Percentiles rank a stretch among this genome's conserved stretches.
These are phyloP conservation scores for Erpornis zantholeuca DNA, from an alignment of 2,113 vertebrate species.

Conservation along the genomic window DNA sequence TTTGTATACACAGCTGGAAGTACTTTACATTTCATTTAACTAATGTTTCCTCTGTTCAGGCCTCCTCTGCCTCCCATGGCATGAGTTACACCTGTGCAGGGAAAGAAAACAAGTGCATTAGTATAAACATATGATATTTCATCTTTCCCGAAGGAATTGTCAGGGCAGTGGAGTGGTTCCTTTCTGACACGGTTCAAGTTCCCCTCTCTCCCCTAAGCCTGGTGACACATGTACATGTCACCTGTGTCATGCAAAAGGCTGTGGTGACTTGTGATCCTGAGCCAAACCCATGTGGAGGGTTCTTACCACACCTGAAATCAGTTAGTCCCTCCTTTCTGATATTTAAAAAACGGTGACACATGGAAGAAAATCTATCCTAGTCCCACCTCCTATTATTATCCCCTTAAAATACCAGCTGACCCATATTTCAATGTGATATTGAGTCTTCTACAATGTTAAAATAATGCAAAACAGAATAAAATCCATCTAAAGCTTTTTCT, in stretches of 20 bases:
- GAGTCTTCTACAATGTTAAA: not conserved
- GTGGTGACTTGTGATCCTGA: not conserved
- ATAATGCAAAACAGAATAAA: not conserved
- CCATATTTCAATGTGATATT: not conserved
- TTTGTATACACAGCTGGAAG: constrained; percentile 63
- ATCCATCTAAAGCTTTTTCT: not conserved
- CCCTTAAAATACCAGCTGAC: not conserved
- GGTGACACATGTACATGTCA: rapidly evolving
- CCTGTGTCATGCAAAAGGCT: not conserved
- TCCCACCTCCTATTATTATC: not conserved
- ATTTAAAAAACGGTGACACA: not conserved
- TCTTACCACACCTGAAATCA: not conserved
- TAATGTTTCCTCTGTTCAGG: constrained; percentile 85
- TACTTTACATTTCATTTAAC: constrained; percentile 60
- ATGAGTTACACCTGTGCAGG: constrained; percentile 76
- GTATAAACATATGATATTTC: not conserved
- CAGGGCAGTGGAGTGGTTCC: not conserved
- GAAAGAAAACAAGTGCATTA: constrained; percentile 37
- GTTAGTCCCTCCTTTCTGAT: not conserved
- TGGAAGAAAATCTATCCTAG: not conserved
- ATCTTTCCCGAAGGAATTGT: not conserved
- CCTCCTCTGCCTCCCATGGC: constrained; percentile 84
- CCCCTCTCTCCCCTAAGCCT: not conserved
- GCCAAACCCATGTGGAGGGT: not conserved
- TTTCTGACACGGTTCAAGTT: not conserved